Percentiles rank a stretch among this genome's conserved stretches.
Evolutionary conservation across 2,797 vertebrate genomes (phyloP).

Genomic region (Nasua narica): DNA sequence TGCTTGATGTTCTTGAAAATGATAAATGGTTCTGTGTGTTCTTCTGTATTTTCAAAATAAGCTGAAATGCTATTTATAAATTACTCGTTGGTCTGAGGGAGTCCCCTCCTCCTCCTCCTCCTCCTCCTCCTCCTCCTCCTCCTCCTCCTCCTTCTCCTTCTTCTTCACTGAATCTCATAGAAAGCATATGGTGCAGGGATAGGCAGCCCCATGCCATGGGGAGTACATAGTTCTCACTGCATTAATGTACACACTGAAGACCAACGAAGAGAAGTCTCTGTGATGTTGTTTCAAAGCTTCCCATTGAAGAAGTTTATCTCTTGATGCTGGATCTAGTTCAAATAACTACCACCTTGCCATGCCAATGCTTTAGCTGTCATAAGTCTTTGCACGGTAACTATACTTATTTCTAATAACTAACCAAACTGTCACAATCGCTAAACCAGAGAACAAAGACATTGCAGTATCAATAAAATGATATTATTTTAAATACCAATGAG

Average conservation of each 20-base stretch:
- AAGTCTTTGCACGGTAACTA: neutral
- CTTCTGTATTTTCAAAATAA: constrained; percentile 13
- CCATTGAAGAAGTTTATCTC: neutral
- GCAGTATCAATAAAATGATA: neutral
- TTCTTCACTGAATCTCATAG: neutral
- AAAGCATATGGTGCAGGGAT: neutral
- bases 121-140: too few species aligned
- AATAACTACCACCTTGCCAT: neutral
- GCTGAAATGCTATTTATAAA: constrained; percentile 19
- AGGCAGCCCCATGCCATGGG: neutral
- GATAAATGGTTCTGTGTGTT: neutral
- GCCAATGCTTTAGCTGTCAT: neutral
- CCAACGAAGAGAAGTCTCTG: neutral
- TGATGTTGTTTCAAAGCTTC: neutral
- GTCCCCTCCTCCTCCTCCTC: too few species aligned
- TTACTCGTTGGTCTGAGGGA: neutral
- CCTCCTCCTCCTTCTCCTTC: neutral
- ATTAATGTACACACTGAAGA: neutral
- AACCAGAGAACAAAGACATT: constrained; percentile 4
- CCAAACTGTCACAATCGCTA: constrained; percentile 4
- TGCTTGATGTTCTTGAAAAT: neutral
- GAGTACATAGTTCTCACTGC: neutral
- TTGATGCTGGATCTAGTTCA: neutral
- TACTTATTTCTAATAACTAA: constrained; percentile 3
- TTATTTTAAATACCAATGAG: constrained; percentile 31